phyloP scores from a whole-genome alignment of 2,888 invertebrate genomes.

The Rhimphoctona megacephalus region DNA sequence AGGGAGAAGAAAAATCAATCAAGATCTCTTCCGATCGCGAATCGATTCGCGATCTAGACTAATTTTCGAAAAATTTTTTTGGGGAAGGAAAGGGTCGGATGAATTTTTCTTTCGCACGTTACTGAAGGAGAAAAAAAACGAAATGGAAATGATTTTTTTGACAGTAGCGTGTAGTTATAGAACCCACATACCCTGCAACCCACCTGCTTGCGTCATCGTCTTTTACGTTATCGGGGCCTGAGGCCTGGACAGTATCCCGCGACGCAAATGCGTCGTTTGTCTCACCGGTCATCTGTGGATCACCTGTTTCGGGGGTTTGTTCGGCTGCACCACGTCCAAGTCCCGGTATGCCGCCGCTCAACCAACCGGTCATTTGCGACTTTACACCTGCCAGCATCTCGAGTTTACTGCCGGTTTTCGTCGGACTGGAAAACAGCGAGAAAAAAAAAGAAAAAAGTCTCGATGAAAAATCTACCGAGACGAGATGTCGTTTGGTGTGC shows the following conservation, averaged over 20 bases:
- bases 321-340: conserved; percentile 85
- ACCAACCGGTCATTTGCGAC: conserved; percentile 93
- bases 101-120: conserved; percentile 13
- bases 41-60: conserved; percentile 47
- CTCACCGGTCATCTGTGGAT: conserved; percentile 84
- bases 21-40: conserved; percentile 38
- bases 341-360: conserved; percentile 92
- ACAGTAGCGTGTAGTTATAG: conserved; percentile 73
- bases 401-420: conserved; percentile 89
- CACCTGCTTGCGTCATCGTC: conserved; percentile 93
- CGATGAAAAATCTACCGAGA: neutral
- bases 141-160: conserved; percentile 26
- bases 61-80: neutral
- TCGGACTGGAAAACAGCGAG: conserved; percentile 87
- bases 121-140: conserved; percentile 9
- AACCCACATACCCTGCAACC: conserved; percentile 79
- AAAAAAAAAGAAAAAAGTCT: neutral
- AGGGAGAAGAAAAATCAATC: conserved; percentile 33
- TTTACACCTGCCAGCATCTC: conserved; percentile 95
- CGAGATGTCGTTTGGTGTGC: neutral
- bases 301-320: conserved; percentile 84
- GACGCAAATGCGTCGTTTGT: conserved; percentile 79
- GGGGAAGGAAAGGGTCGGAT: neutral
- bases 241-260: conserved; percentile 83
- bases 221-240: conserved; percentile 85